phyloP scores from a whole-genome alignment of 1,140 invertebrate species.

The Drosophila nigromelanica region DNA sequence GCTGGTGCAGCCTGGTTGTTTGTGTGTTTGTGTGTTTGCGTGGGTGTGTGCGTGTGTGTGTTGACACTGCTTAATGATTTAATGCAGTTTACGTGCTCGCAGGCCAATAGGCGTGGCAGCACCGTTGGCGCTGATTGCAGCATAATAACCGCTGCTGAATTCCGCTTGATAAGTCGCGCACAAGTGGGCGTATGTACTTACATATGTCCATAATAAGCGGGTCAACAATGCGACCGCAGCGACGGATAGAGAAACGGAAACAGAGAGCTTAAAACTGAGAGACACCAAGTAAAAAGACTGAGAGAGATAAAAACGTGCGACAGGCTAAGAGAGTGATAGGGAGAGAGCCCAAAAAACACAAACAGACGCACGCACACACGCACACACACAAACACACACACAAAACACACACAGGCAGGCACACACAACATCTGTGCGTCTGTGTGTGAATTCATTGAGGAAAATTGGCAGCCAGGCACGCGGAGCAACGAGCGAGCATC shows the following conservation, averaged over 20 bases:
- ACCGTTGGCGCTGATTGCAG: conserved; percentile 62
- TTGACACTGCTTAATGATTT: conserved; percentile 67
- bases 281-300: background rate
- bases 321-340: conserved; percentile 1
- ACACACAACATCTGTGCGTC: conserved; percentile 20
- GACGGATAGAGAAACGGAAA: conserved; percentile 33
- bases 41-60: conserved; percentile 18
- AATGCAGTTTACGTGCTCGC: conserved; percentile 64
- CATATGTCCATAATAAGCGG: conserved; percentile 53
- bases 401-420: conserved; percentile 33
- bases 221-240: conserved; percentile 57
- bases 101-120: conserved; percentile 43
- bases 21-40: background rate
- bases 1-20: conserved; percentile 12
- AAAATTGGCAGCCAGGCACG: conserved; percentile 63
- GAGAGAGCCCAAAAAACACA: conserved; percentile 9
- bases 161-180: conserved; percentile 61
- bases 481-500: conserved; percentile 28
- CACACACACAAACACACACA: conserved; percentile 23
- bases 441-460: conserved; percentile 79
- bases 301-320: background rate
- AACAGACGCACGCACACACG: conserved; percentile 25
- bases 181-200: conserved; percentile 46
- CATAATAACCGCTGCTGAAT: conserved; percentile 63
- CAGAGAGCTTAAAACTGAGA: background rate